Conservation (phyloP, 2,797 vertebrate species). For the Limnodromus scolopaceus region DNA sequence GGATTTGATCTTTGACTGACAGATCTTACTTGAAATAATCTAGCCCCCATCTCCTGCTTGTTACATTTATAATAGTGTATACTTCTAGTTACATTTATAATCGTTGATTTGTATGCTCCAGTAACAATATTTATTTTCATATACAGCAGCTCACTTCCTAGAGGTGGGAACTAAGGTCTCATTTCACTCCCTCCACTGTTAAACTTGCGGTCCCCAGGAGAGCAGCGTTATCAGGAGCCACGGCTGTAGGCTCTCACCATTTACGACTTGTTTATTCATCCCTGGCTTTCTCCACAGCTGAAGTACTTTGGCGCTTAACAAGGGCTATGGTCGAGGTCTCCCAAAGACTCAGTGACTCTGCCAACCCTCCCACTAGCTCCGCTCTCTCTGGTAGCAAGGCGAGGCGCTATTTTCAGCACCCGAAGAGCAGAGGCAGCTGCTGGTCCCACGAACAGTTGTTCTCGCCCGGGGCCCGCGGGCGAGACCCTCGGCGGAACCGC, state of each 20-base stretch:
- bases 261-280: background rate
- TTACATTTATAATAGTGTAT: background rate
- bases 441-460: fast-evolving
- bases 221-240: background rate
- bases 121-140: background rate
- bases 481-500: fast-evolving
- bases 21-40: background rate
- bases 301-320: background rate
- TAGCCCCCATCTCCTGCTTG: fast-evolving
- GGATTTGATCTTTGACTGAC: background rate
- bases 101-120: background rate
- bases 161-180: background rate
- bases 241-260: fast-evolving
- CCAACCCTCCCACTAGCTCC: background rate
- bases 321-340: fast-evolving
- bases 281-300: background rate
- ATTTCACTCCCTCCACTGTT: background rate
- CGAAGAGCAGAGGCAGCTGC: background rate
- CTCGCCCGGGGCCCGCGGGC: fast-evolving
- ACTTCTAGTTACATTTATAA: background rate
- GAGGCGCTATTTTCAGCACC: background rate
- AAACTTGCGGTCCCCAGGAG: background rate
- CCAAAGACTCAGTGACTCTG: fast-evolving
- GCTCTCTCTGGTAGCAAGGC: fast-evolving
- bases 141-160: background rate